A percentile compares a stretch with the other conserved stretches of the same genome.
These are phyloP conservation scores for Sinotaia quadrata DNA, from an alignment of 2,888 invertebrate genomes.

Conservation along the genomic window DNA sequence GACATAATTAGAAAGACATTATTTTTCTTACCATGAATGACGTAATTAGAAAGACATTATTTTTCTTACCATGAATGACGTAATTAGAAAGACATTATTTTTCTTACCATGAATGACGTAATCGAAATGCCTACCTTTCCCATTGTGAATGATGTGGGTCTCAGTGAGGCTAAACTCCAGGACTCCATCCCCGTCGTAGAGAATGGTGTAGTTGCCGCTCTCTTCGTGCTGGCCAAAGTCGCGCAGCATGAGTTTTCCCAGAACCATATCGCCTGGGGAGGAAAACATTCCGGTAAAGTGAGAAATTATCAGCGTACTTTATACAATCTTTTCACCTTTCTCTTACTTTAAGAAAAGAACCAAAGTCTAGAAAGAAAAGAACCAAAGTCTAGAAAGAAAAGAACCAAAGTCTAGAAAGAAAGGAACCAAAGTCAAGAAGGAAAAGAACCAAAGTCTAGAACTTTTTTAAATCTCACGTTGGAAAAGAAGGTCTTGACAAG, in stretches of 20 bases:
- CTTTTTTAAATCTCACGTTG: no score
- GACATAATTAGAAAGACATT: no score
- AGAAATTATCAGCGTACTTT: background rate
- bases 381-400: background rate
- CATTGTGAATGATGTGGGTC: constrained; percentile 40
- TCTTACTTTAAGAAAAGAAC: background rate
- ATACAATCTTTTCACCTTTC: background rate
- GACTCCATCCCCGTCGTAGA: constrained; percentile 57
- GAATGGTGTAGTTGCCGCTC: constrained; percentile 48
- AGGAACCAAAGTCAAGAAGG: no score
- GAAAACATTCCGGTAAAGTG: background rate
- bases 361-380: background rate
- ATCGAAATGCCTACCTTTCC: constrained; percentile 46
- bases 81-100: no score
- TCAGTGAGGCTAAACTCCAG: constrained; percentile 39
- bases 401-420: background rate
- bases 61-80: no score
- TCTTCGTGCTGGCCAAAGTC: constrained; percentile 37
- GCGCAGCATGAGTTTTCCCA: constrained; percentile 47
- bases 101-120: no score
- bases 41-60: no score
- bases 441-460: no score
- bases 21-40: no score
- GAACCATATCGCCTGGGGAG: constrained; percentile 37
- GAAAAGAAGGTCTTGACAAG: no score